Base-by-base conservation (phyloP, 2,888 invertebrate genomes). In the Plemyria rubiginata region DNA sequence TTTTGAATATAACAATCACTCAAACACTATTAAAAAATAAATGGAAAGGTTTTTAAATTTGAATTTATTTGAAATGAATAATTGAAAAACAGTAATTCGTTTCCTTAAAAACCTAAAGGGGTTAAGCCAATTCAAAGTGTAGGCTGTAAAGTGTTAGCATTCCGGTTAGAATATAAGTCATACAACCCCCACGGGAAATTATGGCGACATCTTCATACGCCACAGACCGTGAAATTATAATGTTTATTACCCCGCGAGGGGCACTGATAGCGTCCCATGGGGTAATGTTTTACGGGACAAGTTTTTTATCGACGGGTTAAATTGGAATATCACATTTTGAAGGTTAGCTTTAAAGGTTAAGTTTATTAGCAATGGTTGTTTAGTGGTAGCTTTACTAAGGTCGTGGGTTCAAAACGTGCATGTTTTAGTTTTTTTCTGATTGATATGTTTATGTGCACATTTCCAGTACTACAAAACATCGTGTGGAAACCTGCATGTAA, bases 181-280 rank as follows among this genome's bases (percentile, higher is more conserved):
- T 28, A 41, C 48, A 28, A 11, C 40, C 6, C 58, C 50, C 46
- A 2, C 15, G 62, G 62, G 62, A 63, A 63, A 63, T 63, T 41
- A 58, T 40, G 32, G 46, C 16, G 51, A 28, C 53, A 36, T 38
- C 36, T 38, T 36, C 36, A 15, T 49, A 11, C 28, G 28, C 11
- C 41, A 16, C 54, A 46, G n/a, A 45, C 54, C 45, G 43, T 45
- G 36, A 36, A 48, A 62, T 57, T 50, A 52, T 54, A 40, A 58
- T 59, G 36, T 54, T 59, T 52, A 59, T 63, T 12, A 7, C 49
- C 46, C 57, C 62, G 50, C 8, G 36, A 3, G 57, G 62, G 56
- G 59, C 16, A 16, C 11, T 41, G 28, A 56, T 41, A 28, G 29
- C 50, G 6, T 15, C 41, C 29, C n/a, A 2, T 2, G 16, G 50